A percentile compares a stretch with the other conserved stretches of the same genome.
These are phyloP conservation scores for Trachelipus rathkii DNA, from an alignment of 1,140 invertebrate species.

Conservation along the genomic window DNA sequence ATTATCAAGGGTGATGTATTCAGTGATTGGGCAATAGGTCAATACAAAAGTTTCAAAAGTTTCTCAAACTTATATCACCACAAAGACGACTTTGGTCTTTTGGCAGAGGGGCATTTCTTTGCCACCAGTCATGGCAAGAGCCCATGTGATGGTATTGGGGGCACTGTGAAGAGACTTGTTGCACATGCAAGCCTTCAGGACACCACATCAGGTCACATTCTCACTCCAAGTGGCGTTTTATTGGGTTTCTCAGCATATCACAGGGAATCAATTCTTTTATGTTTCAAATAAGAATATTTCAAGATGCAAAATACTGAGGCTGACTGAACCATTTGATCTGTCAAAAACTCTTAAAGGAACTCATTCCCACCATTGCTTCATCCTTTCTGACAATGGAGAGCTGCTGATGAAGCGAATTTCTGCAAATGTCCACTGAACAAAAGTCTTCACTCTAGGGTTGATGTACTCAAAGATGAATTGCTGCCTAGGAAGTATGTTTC, in stretches of 20 bases:
- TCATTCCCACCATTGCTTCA: too few species aligned
- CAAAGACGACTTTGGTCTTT: neutral
- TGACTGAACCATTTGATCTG: too few species aligned
- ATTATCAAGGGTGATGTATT: slow-evolving; percentile 5
- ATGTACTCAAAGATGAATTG: too few species aligned
- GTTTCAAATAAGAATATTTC: too few species aligned
- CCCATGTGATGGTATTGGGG: slow-evolving; percentile 23
- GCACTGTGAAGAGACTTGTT: slow-evolving; percentile 17
- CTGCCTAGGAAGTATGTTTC: too few species aligned
- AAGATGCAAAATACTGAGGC: too few species aligned
- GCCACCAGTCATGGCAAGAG: slow-evolving; percentile 10
- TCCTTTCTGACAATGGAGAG: too few species aligned
- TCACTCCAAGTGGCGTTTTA: neutral
- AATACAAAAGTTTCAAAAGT: slow-evolving; percentile 7
- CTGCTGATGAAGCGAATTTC: too few species aligned
- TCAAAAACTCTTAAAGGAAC: too few species aligned
- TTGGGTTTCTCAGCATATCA: neutral
- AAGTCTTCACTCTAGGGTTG: too few species aligned
- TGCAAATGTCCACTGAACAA: too few species aligned
- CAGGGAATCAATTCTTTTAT: neutral
- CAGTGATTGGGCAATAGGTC: neutral
- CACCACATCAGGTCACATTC: neutral
- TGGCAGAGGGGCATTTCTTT: neutral
- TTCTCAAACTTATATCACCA: slow-evolving; percentile 19
- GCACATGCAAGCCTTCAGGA: neutral